phyloP scores from a whole-genome alignment of 2,797 vertebrate species.

The Schizopygopsis pylzovi region DNA sequence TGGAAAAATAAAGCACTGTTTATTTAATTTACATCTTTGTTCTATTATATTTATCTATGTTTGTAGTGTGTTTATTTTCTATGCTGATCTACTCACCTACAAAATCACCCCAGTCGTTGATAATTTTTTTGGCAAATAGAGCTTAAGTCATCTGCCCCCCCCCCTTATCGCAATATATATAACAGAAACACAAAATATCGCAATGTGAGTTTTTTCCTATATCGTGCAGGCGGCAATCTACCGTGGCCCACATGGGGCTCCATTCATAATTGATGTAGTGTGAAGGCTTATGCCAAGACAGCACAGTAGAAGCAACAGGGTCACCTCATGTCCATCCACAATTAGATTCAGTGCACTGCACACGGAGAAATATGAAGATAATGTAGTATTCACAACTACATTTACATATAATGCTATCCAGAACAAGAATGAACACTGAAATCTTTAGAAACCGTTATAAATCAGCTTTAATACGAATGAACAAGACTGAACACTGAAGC shows the following conservation, averaged over 20 bases:
- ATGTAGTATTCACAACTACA: not conserved
- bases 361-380: not conserved
- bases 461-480: not conserved
- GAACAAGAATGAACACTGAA: not conserved
- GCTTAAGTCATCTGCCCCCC: no score
- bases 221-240: constrained; percentile 24
- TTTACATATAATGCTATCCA: not conserved
- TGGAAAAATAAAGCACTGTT: no score
- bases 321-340: constrained; percentile 31
- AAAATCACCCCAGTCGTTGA: no score
- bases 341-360: constrained; percentile 9
- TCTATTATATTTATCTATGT: no score
- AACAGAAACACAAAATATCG: no score
- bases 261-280: constrained; percentile 74
- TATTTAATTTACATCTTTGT: no score
- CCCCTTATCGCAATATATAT: no score
- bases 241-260: constrained; percentile 66
- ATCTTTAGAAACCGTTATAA: not conserved
- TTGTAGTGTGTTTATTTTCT: no score
- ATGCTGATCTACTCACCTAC: no score
- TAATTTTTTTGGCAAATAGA: no score
- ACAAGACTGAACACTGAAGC: not conserved
- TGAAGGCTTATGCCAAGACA: constrained; percentile 50
- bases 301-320: constrained; percentile 25
- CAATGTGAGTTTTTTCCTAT: no score